These are phyloP conservation scores for Dendrolimus pini DNA, from an alignment of 2,888 invertebrate species.

Conservation along the genomic window DNA sequence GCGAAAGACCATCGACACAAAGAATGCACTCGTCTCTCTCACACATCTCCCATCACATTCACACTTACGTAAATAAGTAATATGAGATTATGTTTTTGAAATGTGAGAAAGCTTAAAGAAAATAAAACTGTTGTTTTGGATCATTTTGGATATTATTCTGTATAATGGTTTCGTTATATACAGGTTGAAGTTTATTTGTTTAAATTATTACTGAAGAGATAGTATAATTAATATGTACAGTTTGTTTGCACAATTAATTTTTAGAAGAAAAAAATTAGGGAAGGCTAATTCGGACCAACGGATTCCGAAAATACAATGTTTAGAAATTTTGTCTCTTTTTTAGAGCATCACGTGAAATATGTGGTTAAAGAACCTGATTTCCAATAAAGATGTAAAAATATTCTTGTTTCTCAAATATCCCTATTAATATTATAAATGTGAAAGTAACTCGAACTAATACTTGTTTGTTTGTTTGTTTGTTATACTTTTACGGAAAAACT, in stretches of 20 bases:
- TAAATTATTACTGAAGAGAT: too few species aligned
- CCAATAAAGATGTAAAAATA: too few species aligned
- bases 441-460: too few species aligned
- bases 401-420: too few species aligned
- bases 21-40: slow-evolving; percentile 24
- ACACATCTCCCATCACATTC: slow-evolving; percentile 16
- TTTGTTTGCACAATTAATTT: neutral
- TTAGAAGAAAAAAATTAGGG: neutral
- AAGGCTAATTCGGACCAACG: too few species aligned
- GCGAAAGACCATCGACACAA: slow-evolving; percentile 25
- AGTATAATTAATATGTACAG: neutral
- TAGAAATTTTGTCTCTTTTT: too few species aligned
- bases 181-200: slow-evolving; percentile 16
- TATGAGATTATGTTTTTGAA: slow-evolving; percentile 35
- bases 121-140: slow-evolving; percentile 10
- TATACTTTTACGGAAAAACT: too few species aligned
- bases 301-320: too few species aligned
- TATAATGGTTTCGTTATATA: slow-evolving; percentile 7
- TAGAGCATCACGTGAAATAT: too few species aligned
- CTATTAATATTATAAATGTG: too few species aligned
- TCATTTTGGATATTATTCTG: slow-evolving; percentile 15
- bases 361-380: too few species aligned
- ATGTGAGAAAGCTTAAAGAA: slow-evolving; percentile 28
- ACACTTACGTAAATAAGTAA: slow-evolving; percentile 17
- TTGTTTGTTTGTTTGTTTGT: too few species aligned